These are phyloP conservation scores for Podotricha telesiphe DNA, from an alignment of 2,888 invertebrate genomes.

Conservation along the genomic window DNA sequence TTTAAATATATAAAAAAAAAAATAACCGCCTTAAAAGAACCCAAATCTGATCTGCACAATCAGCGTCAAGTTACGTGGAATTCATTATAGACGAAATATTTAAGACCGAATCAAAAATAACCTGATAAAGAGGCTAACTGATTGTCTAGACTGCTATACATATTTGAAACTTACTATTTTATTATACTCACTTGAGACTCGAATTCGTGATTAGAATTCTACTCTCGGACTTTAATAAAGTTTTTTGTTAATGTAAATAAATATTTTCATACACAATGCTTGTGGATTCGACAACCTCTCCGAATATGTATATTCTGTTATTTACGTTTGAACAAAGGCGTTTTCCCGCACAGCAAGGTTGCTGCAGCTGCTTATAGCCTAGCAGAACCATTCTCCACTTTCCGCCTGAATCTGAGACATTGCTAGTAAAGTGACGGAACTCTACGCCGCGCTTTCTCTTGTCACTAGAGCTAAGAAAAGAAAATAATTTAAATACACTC, in stretches of 20 bases:
- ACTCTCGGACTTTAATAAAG: background rate
- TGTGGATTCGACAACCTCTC: too few relatives aligned
- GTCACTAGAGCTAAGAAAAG: too few relatives aligned
- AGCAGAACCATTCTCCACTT: too few relatives aligned
- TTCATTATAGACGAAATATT: slow-evolving; percentile 24
- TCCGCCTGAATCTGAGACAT: too few relatives aligned
- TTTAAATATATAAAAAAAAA: background rate
- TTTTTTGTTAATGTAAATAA: background rate
- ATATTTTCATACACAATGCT: too few relatives aligned
- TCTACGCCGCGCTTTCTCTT: too few relatives aligned
- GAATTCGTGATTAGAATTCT: background rate
- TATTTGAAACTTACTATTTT: slow-evolving; percentile 35
- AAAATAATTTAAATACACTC: too few relatives aligned
- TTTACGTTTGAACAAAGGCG: too few relatives aligned
- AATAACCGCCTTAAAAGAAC: background rate
- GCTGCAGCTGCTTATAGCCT: too few relatives aligned
- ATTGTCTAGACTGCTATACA: slow-evolving; percentile 45
- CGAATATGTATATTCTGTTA: too few relatives aligned
- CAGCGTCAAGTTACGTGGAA: background rate
- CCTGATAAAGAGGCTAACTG: slow-evolving; percentile 36
- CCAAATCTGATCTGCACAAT: background rate
- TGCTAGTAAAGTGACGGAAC: too few relatives aligned
- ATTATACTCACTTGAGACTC: slow-evolving; percentile 19
- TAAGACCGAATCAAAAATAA: slow-evolving; percentile 36
- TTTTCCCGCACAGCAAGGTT: too few relatives aligned